Percentiles rank a stretch among this genome's conserved stretches.
Conservation (phyloP, 2,797 vertebrate genomes). For the Galaxias olidus region DNA sequence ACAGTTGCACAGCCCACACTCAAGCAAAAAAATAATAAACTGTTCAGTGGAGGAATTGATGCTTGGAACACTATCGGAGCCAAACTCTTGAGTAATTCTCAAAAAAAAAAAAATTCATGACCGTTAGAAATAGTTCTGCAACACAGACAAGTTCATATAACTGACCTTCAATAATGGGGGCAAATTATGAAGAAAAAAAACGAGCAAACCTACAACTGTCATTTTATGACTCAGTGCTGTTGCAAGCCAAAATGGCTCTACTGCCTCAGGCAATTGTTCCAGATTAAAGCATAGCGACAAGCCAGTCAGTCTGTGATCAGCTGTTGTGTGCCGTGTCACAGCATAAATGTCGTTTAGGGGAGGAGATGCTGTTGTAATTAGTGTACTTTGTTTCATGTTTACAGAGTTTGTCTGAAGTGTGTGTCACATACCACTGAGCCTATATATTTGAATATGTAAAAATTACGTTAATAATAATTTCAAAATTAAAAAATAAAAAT, state of each 20-base stretch:
- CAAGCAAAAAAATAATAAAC: background rate
- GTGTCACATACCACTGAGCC: background rate
- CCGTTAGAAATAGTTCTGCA: too few relatives aligned
- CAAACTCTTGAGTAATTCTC: too few relatives aligned
- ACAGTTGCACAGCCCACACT: slow-evolving; percentile 1
- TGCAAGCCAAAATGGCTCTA: background rate
- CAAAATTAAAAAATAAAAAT: too few relatives aligned
- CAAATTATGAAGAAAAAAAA: too few relatives aligned
- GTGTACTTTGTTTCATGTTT: background rate
- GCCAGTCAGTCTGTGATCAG: slow-evolving; percentile 14
- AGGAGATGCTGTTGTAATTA: slow-evolving; percentile 2
- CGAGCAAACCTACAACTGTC: background rate
- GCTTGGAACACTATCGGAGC: too few relatives aligned
- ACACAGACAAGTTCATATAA: too few relatives aligned
- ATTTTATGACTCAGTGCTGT: slow-evolving; percentile 1
- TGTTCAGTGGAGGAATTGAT: background rate
- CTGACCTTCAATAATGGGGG: too few relatives aligned
- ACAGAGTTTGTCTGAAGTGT: background rate
- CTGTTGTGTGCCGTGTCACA: background rate
- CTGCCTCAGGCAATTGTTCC: slow-evolving; percentile 1
- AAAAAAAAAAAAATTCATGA: too few relatives aligned
- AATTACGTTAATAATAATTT: too few relatives aligned
- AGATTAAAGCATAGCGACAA: background rate
- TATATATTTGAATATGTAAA: too few relatives aligned
- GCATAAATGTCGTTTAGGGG: slow-evolving; percentile 19